These are phyloP conservation scores for Chloroclysta siterata DNA, from an alignment of 2,888 invertebrate species.

Conservation along the genomic window DNA sequence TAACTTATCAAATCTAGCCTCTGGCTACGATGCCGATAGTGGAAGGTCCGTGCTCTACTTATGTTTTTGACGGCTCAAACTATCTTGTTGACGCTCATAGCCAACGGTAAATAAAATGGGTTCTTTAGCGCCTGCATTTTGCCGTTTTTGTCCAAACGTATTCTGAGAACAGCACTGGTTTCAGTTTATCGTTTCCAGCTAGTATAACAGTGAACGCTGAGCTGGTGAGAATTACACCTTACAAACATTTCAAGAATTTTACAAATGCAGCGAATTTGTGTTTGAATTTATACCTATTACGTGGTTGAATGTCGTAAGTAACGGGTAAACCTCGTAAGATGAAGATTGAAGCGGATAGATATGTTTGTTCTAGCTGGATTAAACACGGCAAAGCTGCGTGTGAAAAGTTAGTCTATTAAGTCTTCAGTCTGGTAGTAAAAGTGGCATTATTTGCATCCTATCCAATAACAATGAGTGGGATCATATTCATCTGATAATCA, in stretches of 20 bases:
- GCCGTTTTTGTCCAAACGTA: conserved; percentile 13
- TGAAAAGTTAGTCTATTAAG: too few relatives aligned
- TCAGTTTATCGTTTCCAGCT: conserved; percentile 17
- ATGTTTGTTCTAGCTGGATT: too few relatives aligned
- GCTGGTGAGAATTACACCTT: background rate
- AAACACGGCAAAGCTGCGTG: too few relatives aligned
- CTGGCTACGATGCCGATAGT: background rate
- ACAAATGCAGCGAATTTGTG: background rate
- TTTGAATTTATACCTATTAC: background rate
- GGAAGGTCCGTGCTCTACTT: conserved; percentile 1
- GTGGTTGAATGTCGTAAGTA: background rate
- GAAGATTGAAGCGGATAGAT: too few relatives aligned
- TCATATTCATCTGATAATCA: too few relatives aligned
- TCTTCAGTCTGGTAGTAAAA: too few relatives aligned
- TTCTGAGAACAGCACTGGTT: conserved; percentile 20
- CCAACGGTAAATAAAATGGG: conserved; percentile 35
- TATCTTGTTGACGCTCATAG: conserved; percentile 18
- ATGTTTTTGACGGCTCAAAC: conserved; percentile 3
- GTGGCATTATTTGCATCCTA: too few relatives aligned
- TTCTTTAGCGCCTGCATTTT: conserved; percentile 17
- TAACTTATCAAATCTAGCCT: background rate
- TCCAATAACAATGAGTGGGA: too few relatives aligned
- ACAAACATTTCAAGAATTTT: background rate
- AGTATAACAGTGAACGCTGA: background rate
- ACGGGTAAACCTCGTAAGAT: background rate